Evolutionary conservation across 2,113 vertebrate genomes (phyloP), one percentile per base, ranked within the genome.

Genomic region (Strix aluco): DNA sequence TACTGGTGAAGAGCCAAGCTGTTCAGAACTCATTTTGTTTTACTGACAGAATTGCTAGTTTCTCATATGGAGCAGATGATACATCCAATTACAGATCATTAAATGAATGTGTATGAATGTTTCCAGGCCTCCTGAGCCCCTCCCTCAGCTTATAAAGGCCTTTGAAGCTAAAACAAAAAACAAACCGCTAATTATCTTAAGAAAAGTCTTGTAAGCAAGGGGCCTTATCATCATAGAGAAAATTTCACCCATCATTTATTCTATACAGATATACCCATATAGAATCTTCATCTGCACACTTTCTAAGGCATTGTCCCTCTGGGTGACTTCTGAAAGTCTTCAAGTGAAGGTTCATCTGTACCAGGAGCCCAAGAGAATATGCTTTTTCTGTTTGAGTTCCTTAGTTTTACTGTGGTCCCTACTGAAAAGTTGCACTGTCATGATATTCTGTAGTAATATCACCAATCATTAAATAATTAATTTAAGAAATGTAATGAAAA

Each of bases 101-200:
- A 88, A 90, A 86, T 62, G 3, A 80, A 90, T 2, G 6, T 66
- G 15, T 38, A 38, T 70, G 36, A 73, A 90, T 42, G 42, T 72
- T 95, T 93, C 49, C 74, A 88, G n/a, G 54, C 49, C 46, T 77
- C 52, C 54, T 70, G 74, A 72, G 36, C 10, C 57, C 13, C 9
- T 87, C 54, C 12, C 12, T 63, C 1, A 66, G 3, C 51, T 82
- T 90, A 36, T 10, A 69, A 91, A 81, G 5, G 27, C 62, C 66
- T 94, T 82, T 77, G 66, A 94, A 95, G 40, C 72, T 80, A 58
- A 89, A 96, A 69, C 13, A 85, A 89, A 93, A 93, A 81, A 0
- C 26, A 92, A 92, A 22, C 36, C 36, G 90, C 70, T 88, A 63
- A 78, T 59, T 94, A 74, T 44, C 46, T 78, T 52, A 77, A 63